Conservation (phyloP, 2,113 vertebrate species). For the Gavialis gangeticus region DNA sequence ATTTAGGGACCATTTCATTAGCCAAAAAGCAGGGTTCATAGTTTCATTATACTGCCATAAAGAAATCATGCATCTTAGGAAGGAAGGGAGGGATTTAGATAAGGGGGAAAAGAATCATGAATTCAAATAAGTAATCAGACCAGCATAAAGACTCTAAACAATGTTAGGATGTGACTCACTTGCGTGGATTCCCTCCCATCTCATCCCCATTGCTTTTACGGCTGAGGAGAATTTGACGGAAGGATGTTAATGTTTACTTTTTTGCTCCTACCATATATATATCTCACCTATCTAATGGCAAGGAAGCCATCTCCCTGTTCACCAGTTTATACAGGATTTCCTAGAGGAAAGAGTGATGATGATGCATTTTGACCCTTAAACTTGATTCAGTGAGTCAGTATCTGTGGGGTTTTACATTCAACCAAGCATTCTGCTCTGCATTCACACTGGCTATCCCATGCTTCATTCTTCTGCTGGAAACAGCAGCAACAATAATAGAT, state of each 20-base stretch:
- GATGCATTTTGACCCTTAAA: constrained; percentile 10
- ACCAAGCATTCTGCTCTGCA: background rate
- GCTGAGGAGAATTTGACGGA: background rate
- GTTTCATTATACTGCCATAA: background rate
- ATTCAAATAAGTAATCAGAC: background rate
- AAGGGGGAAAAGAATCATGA: background rate
- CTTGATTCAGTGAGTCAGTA: constrained; percentile 2
- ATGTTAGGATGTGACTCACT: accelerated
- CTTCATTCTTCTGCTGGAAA: background rate
- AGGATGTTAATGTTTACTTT: background rate
- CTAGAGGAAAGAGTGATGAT: background rate
- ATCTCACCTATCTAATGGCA: background rate
- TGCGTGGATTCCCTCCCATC: accelerated
- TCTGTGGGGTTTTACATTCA: background rate
- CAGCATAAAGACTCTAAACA: background rate
- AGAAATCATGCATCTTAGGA: background rate
- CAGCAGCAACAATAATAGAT: background rate
- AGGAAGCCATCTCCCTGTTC: constrained; percentile 7
- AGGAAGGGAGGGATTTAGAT: background rate
- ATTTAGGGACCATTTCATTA: background rate
- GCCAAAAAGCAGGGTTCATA: background rate
- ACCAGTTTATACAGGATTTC: constrained; percentile 27
- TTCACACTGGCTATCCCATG: background rate
- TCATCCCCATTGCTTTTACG: background rate
- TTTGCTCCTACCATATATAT: background rate